Evolutionary conservation across 2,888 invertebrate genomes (phyloP).

Genomic region (Elegia similella): DNA sequence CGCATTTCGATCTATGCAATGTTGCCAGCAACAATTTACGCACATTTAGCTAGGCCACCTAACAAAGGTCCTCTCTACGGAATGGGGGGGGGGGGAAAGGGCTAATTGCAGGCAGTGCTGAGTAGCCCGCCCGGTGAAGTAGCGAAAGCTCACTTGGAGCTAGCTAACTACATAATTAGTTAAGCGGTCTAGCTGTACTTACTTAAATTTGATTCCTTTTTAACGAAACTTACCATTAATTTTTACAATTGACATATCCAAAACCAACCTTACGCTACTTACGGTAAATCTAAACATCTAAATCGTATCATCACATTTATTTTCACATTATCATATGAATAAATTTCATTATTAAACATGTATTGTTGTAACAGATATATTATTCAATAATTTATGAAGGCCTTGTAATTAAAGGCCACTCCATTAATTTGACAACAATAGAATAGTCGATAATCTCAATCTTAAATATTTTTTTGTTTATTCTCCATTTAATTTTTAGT

Average conservation of each 20-base stretch:
- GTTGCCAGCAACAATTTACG: too few species aligned
- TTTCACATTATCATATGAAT: neutral
- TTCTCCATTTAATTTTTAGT: neutral
- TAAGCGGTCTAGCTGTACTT: too few species aligned
- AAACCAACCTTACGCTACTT: neutral
- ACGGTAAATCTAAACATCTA: neutral
- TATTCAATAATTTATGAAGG: neutral
- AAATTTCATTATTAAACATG: neutral
- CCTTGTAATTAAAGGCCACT: neutral
- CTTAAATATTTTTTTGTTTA: neutral
- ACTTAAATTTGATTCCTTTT: neutral
- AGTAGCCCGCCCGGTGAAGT: too few species aligned
- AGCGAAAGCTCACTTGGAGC: too few species aligned
- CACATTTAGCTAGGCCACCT: too few species aligned
- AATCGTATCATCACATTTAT: constrained; percentile 1
- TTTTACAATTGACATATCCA: constrained; percentile 8
- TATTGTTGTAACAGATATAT: neutral
- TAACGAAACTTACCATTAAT: neutral
- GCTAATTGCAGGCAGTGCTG: too few species aligned
- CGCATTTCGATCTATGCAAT: neutral
- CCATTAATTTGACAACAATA: neutral
- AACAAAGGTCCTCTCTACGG: too few species aligned
- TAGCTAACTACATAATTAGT: too few species aligned
- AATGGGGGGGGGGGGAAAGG: too few species aligned
- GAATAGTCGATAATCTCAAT: neutral